Evolutionary conservation across 2,888 invertebrate genomes (phyloP).

Genomic region (Pinctada fucata): DNA sequence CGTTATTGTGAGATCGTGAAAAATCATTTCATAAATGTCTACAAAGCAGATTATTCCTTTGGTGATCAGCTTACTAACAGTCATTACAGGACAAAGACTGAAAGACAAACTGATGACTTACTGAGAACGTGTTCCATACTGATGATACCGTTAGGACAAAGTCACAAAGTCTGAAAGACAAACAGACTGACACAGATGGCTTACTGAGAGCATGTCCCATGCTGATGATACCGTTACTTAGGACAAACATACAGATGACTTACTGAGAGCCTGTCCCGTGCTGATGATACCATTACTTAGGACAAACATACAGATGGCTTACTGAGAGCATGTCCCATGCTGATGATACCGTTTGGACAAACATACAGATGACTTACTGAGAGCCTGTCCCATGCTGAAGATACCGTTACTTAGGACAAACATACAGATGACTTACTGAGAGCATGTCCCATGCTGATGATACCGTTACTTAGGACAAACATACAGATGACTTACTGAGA

Average conservation of each 20-base stretch:
- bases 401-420: too few species aligned
- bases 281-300: too few species aligned
- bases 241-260: too few species aligned
- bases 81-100: too few species aligned
- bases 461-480: constrained; percentile 47
- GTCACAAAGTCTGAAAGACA: not conserved
- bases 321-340: constrained; percentile 50
- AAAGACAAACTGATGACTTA: not conserved
- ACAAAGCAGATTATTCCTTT: too few species aligned
- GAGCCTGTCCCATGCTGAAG: too few species aligned
- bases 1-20: too few species aligned
- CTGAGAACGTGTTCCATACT: constrained; percentile 51
- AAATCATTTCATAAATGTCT: too few species aligned
- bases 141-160: constrained; percentile 56
- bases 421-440: constrained; percentile 31
- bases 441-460: constrained; percentile 51
- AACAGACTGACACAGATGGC: not conserved
- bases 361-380: too few species aligned
- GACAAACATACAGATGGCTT: not conserved
- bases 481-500: constrained; percentile 31
- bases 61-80: too few species aligned
- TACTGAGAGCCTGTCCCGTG: too few species aligned
- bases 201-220: constrained; percentile 50
- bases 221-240: constrained; percentile 56
- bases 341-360: constrained; percentile 57